Evolutionary conservation across 2,797 vertebrate genomes (phyloP), one percentile per base, ranked within the genome.

Genomic region (Pseudomugil gertrudae): DNA sequence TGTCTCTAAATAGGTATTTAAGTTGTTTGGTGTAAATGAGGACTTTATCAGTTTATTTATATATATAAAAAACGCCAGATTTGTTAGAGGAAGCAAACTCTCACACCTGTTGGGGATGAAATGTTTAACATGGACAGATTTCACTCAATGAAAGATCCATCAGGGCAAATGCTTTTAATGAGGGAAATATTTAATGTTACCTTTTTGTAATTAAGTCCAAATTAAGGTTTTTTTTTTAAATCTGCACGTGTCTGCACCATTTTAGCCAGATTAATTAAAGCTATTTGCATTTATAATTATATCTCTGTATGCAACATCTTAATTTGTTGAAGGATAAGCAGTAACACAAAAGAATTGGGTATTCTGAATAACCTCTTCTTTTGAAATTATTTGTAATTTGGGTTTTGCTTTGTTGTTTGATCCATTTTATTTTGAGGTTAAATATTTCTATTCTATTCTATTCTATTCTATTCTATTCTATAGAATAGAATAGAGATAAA

Each of bases 101-200:
- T 55, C 50, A 64, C 59, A 78, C 38, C 23, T 74, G 61, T 45
- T 63, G 24, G 13, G 19, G 19, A 69, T 72, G 0, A 38, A 26
- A 10, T 68, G 9, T 38, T 51, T 26, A 8, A 4, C 21, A 23
- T n/a, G 8, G 19, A 19, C 17, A n/a, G n/a, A n/a, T n/a, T n/a
- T n/a, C n/a, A n/a, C n/a, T n/a, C n/a, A n/a, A n/a, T n/a, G n/a
- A n/a, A n/a, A n/a, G n/a, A n/a, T n/a, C n/a, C n/a, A n/a, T n/a
- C n/a, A n/a, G 19, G n/a, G 19, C 9, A 10, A 21, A 45, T 21
- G 10, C 43, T 47, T n/a, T 23, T 47, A 3, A 45, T 47, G 9
- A 21, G n/a, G 9, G 9, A 10, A 21, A 10, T 40, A 19, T 40
- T 40, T 7, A 5, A 40, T 40, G 17, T 40, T 7, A 40, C 6